Conservation (phyloP, 1,140 invertebrate species). For the Aricia agestis region DNA sequence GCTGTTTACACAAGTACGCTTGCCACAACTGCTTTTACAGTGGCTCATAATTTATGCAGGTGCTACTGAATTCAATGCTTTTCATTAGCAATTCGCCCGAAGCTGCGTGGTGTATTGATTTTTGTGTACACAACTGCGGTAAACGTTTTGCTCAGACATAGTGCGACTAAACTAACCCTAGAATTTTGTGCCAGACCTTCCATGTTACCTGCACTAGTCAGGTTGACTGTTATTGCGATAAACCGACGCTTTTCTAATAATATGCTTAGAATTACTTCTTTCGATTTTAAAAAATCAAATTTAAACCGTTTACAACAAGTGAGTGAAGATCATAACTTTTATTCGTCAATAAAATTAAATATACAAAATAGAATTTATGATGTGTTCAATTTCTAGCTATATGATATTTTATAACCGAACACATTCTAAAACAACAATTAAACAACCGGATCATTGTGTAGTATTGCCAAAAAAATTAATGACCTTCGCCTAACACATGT, state of each 20-base stretch:
- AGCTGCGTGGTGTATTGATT: neutral
- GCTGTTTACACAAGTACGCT: neutral
- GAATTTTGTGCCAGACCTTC: neutral
- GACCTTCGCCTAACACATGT: slow-evolving; percentile 52
- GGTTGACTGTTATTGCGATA: neutral
- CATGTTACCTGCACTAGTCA: neutral
- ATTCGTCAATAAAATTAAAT: neutral
- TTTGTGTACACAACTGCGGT: neutral
- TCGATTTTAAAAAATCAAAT: no score
- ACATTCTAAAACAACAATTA: slow-evolving; percentile 8
- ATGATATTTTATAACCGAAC: neutral
- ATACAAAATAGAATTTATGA: neutral
- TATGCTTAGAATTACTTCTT: no score
- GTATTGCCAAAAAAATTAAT: slow-evolving; percentile 38
- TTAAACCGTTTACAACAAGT: no score
- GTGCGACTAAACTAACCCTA: neutral
- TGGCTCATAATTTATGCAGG: slow-evolving; percentile 2
- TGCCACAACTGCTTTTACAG: neutral
- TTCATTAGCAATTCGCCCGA: neutral
- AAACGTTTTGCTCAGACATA: neutral
- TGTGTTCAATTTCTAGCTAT: neutral
- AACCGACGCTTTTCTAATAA: no score
- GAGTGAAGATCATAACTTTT: neutral
- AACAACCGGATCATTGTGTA: slow-evolving; percentile 23
- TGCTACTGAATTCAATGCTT: slow-evolving; percentile 1